A percentile compares a stretch with the other conserved stretches of the same genome.
phyloP scores from a whole-genome alignment of 2,888 invertebrate species.

The Steromphala cineraria region DNA sequence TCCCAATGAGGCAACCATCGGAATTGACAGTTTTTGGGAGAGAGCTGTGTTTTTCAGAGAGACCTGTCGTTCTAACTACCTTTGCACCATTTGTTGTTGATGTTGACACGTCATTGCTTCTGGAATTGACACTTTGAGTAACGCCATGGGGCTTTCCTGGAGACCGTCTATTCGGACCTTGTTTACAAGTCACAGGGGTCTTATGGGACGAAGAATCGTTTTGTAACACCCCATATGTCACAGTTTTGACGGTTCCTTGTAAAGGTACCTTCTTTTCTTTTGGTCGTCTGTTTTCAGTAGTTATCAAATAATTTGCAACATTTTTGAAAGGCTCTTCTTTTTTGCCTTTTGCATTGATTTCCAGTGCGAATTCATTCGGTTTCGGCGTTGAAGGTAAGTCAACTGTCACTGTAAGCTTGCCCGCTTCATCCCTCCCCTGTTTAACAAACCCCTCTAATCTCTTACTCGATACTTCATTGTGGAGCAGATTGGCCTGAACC shows the following conservation, averaged over 20 bases:
- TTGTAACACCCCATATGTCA: not conserved
- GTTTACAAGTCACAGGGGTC: too few species aligned
- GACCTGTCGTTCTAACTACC: too few species aligned
- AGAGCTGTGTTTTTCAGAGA: not conserved
- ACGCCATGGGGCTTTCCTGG: not conserved
- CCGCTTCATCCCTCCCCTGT: not conserved
- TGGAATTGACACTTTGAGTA: not conserved
- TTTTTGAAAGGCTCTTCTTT: not conserved
- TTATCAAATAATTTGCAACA: constrained; percentile 6
- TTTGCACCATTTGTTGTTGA: not conserved
- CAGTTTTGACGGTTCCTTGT: not conserved
- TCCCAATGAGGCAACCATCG: too few species aligned
- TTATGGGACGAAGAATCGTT: too few species aligned
- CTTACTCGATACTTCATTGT: constrained; percentile 25
- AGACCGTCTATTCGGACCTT: not conserved
- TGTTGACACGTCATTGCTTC: not conserved
- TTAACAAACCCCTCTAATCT: constrained; percentile 26
- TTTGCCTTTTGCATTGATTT: constrained; percentile 41
- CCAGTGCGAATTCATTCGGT: constrained; percentile 60
- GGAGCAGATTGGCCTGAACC: constrained; percentile 37
- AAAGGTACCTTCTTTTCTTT: not conserved
- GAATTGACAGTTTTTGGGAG: not conserved
- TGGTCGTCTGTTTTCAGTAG: not conserved
- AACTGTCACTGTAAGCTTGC: constrained; percentile 29
- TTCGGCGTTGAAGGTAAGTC: constrained; percentile 41